A percentile compares a stretch with the other conserved stretches of the same genome.
phyloP scores from a whole-genome alignment of 2,113 vertebrate genomes.

The Mellivora capensis region DNA sequence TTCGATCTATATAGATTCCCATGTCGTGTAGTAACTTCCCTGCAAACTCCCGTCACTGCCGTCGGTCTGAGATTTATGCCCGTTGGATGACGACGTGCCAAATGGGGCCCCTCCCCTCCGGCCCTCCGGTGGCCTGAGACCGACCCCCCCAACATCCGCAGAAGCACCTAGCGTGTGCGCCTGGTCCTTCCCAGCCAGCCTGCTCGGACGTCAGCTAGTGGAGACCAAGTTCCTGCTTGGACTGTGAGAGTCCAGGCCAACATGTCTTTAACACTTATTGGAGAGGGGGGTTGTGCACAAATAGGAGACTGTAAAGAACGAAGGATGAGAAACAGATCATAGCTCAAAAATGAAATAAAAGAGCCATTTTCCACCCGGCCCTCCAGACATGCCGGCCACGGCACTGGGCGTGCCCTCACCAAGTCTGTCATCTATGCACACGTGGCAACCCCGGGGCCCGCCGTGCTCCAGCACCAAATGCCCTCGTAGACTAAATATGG shows the following conservation, averaged over 20 bases:
- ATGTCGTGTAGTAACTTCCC: not conserved
- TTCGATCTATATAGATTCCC: not conserved
- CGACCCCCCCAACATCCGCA: rapidly evolving
- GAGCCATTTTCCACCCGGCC: not conserved
- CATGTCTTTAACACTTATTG: not conserved
- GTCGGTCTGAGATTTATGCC: not conserved
- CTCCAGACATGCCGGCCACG: not conserved
- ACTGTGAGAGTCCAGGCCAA: not conserved
- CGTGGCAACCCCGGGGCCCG: not conserved
- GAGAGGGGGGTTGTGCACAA: not conserved
- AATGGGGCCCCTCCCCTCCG: rapidly evolving
- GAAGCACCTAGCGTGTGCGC: not conserved
- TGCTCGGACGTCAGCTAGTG: not conserved
- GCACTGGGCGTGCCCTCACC: not conserved
- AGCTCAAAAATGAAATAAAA: not conserved
- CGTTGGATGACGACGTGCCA: not conserved
- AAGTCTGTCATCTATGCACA: not conserved
- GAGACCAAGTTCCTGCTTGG: not conserved
- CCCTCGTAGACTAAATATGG: not conserved
- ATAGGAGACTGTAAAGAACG: not conserved
- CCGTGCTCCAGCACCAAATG: too few relatives aligned
- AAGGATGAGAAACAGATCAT: not conserved
- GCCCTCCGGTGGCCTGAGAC: not conserved
- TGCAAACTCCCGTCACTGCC: not conserved
- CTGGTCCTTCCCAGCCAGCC: not conserved